Evolutionary conservation across 2,797 vertebrate genomes (phyloP).

Genomic region (Borostomias antarcticus): DNA sequence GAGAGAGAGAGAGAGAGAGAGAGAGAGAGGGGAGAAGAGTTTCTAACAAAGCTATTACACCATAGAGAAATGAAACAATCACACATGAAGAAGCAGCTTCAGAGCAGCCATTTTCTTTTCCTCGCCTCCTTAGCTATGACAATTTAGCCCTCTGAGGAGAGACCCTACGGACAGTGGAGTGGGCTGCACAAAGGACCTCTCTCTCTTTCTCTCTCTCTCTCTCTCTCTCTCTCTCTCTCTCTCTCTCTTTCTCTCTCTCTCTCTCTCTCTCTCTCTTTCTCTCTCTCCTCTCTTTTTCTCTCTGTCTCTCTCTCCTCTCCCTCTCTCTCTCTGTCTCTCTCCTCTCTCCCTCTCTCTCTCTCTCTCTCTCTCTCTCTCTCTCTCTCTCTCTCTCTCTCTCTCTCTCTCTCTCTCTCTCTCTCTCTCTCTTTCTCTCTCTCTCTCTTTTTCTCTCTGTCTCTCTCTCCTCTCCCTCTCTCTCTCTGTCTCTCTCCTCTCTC

Average conservation of each 20-base stretch:
- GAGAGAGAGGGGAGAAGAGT: neutral
- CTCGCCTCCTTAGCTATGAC: neutral
- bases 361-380: neutral
- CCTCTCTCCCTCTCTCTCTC: neutral
- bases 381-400: neutral
- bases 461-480: slow-evolving; percentile 5
- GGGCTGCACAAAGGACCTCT: neutral
- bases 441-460: slow-evolving; percentile 2
- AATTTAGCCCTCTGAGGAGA: neutral
- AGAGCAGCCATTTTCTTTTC: neutral
- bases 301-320: slow-evolving; percentile 3
- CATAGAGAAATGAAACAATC: neutral
- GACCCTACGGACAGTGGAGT: neutral
- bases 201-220: neutral
- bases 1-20: neutral
- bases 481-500: neutral
- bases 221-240: neutral
- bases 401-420: neutral
- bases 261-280: too few species aligned
- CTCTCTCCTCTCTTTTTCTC: slow-evolving; percentile 11
- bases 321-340: neutral
- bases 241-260: neutral
- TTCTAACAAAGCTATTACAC: neutral
- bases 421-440: neutral
- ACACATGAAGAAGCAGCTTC: neutral